Base-by-base conservation (phyloP, 2,113 vertebrate genomes). In the Antigone vipio region DNA sequence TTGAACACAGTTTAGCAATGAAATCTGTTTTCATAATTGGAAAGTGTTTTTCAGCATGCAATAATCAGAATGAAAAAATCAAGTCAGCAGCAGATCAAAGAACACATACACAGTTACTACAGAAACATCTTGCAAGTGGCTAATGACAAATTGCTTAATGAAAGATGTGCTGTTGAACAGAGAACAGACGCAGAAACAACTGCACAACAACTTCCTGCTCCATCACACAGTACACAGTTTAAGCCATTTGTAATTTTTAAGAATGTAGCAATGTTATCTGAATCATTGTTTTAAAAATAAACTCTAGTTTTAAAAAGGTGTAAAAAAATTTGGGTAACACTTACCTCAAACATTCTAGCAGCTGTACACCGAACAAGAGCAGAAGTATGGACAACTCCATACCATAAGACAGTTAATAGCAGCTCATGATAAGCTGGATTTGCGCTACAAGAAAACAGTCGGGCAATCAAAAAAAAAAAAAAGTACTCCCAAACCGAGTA, bases 261-360 rank as follows among this genome's bases (percentile, higher is more conserved):
- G 35, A 75, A 77, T 6, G 38, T 18, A 71, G 24, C 27, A 72
- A 76, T 4, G 35, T 52, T 58, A 67, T 40, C 5, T 49, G 10
- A 88, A 76, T 7, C 7, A 19, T 30, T 12, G 23, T 76, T 79
- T 78, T 24, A 66, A 72, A 90, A 62, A 58, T 11, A 68, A 23
- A 44, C 4, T 53, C 42, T 22, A 17, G 8, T 42, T 89, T 91
- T 55, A 40, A 79, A 66, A 35, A 60, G 16, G 17, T 75, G 12
- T 7, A 17, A 71, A 85, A 20, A 87, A 21, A 19, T 30, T 60
- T 22, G 50, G n/a, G 2, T 74, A 64, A 55, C 34, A 93, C 98
- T 97, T 98, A 99, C 99, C 99, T 99, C 99, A 97, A 99, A 99
- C 99, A 99, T 99, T 97, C 99, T 98, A 64, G 99, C 99, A 94